These are phyloP conservation scores for Eurosta solidaginis DNA, from an alignment of 1,140 invertebrate genomes.

Conservation along the genomic window DNA sequence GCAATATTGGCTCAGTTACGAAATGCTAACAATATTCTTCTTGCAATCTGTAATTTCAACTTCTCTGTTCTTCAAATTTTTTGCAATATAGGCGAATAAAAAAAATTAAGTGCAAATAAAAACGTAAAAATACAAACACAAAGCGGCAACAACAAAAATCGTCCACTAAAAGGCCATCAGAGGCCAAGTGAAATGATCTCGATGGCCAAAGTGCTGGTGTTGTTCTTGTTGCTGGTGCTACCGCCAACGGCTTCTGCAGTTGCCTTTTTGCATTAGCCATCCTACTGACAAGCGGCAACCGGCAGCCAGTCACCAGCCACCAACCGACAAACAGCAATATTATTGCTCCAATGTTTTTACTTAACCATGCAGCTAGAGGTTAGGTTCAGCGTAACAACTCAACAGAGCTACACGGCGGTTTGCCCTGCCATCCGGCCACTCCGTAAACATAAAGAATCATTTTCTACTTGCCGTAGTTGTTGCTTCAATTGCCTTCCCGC, in stretches of 20 bases:
- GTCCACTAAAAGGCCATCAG: not conserved
- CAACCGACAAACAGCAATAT: not conserved
- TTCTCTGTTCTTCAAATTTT: not conserved
- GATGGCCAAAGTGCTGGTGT: not conserved
- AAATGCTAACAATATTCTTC: not conserved
- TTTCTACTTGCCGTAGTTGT: not conserved
- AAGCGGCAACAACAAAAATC: not conserved
- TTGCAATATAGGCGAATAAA: not conserved
- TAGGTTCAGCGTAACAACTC: not conserved
- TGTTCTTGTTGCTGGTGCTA: not conserved
- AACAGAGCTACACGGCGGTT: not conserved
- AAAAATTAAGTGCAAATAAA: not conserved
- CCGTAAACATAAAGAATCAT: not conserved
- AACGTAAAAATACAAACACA: not conserved
- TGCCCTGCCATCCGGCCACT: not conserved
- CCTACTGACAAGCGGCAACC: not conserved
- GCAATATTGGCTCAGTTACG: not conserved
- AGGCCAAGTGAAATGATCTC: not conserved
- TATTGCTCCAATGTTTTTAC: not conserved
- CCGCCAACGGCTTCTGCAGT: not conserved
- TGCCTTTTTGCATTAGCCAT: not conserved
- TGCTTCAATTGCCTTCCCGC: not conserved
- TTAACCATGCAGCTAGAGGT: not conserved
- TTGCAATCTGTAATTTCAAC: not conserved
- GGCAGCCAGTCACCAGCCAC: not conserved